A percentile compares a stretch with the other conserved stretches of the same genome.
Conservation (phyloP, 2,888 invertebrate species). For the Phyto melanocephala region DNA sequence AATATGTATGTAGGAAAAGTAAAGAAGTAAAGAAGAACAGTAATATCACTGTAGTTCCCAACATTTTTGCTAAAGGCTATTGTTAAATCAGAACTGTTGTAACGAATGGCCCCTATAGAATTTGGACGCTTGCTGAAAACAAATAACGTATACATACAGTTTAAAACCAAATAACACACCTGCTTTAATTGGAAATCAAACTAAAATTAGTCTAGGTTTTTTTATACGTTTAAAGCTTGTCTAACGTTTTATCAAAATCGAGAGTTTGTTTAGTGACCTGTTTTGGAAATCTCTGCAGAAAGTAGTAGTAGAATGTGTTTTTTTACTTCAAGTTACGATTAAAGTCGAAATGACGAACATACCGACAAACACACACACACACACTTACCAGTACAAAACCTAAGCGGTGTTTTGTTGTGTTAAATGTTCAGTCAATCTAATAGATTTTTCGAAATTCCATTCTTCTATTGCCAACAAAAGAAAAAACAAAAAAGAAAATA, state of each 20-base stretch:
- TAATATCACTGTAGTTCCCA: neutral
- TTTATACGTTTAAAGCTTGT: too few species aligned
- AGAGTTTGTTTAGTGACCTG: too few species aligned
- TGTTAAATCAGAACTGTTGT: too few species aligned
- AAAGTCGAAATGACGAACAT: neutral
- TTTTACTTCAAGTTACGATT: slow-evolving; percentile 9
- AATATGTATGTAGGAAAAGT: neutral
- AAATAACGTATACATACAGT: too few species aligned
- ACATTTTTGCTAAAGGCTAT: too few species aligned
- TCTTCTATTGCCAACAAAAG: neutral
- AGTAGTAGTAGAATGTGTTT: neutral
- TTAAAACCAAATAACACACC: too few species aligned
- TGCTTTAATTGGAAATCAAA: too few species aligned
- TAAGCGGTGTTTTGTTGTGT: slow-evolving; percentile 4
- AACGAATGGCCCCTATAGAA: too few species aligned
- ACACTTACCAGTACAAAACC: neutral
- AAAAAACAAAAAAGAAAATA: neutral
- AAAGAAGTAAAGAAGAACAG: slow-evolving; percentile 26
- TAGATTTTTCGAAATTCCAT: slow-evolving; percentile 5
- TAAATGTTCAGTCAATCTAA: slow-evolving; percentile 24
- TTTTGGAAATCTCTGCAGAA: neutral
- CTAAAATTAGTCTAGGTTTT: too few species aligned
- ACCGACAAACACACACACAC: neutral
- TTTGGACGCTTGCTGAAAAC: too few species aligned
- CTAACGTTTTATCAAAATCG: too few species aligned